Conservation (phyloP, 2,113 vertebrate genomes). For the Perca flavescens region DNA sequence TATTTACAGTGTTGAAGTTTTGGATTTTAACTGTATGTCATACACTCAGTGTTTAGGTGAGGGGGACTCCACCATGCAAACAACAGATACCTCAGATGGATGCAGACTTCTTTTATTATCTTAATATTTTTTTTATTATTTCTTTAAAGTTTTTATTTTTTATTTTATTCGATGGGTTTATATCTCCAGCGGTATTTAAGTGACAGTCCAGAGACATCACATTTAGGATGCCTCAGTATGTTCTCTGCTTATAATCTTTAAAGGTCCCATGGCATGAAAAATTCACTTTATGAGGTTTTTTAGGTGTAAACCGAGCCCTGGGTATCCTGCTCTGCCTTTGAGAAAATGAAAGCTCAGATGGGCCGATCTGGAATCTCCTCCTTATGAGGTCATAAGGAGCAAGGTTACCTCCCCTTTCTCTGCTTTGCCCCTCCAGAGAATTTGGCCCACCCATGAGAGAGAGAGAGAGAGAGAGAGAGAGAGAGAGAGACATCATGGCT, state of each 20-base stretch:
- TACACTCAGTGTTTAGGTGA: conserved; percentile 13
- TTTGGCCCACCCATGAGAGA: too few species aligned
- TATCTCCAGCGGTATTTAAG: conserved; percentile 34
- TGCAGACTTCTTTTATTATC: conserved; percentile 40
- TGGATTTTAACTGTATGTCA: conserved; percentile 20
- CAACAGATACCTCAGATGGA: conserved; percentile 78
- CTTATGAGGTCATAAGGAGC: too few species aligned
- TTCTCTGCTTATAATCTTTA: conserved; percentile 27
- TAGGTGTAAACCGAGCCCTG: too few species aligned
- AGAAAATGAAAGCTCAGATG: too few species aligned
- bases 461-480: too few species aligned
- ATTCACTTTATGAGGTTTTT: too few species aligned
- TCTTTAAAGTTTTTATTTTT: conserved; percentile 8
- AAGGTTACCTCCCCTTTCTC: too few species aligned
- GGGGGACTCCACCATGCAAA: conserved; percentile 43
- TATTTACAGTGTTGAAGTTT: conserved; percentile 16
- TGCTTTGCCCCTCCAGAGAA: too few species aligned
- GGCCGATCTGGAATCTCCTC: too few species aligned
- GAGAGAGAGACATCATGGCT: too few species aligned
- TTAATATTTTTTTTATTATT: conserved; percentile 33
- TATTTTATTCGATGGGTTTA: conserved; percentile 31
- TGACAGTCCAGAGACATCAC: conserved; percentile 33
- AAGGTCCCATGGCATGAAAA: neutral
- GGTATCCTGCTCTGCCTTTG: too few species aligned
- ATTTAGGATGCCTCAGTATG: conserved; percentile 35